Conservation (phyloP, 2,113 vertebrate species). For the Melospiza georgiana region DNA sequence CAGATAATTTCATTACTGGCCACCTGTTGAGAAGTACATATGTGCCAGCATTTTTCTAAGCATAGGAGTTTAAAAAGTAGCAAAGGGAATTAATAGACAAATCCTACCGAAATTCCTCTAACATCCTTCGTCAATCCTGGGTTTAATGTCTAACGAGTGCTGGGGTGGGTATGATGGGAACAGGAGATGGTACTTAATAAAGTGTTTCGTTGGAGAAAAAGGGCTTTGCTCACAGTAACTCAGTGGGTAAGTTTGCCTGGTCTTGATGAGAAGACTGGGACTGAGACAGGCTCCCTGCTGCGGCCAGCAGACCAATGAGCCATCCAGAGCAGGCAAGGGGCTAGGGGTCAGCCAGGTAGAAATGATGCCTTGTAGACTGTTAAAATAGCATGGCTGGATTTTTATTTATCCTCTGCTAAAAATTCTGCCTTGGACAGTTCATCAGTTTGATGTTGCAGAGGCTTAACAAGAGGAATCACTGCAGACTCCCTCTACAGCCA, state of each 20-base stretch:
- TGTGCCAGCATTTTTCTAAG: slow-evolving; percentile 11
- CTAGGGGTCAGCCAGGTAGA: background rate
- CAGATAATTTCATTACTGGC: slow-evolving; percentile 35
- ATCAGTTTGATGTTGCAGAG: background rate
- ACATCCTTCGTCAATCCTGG: background rate
- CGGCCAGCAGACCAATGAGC: background rate
- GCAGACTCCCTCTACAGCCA: background rate
- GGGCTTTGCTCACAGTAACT: background rate
- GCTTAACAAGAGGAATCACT: background rate
- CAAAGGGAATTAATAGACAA: slow-evolving; percentile 46
- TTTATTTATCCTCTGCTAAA: background rate
- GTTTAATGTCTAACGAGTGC: background rate
- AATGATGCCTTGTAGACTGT: background rate
- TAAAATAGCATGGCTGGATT: background rate
- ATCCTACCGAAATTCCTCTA: slow-evolving; percentile 34
- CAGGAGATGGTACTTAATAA: background rate
- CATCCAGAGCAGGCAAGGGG: background rate
- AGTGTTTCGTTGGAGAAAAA: background rate
- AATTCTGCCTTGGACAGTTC: background rate
- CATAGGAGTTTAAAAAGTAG: slow-evolving; percentile 8
- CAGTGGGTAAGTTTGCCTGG: background rate
- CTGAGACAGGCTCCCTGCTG: background rate
- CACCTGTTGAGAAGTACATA: slow-evolving; percentile 16
- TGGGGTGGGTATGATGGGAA: background rate
- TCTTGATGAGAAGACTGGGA: background rate